Evolutionary conservation across 35 echinoderm and acorn worm species (phyloP).

Genomic region (Chiridota heheva): DNA sequence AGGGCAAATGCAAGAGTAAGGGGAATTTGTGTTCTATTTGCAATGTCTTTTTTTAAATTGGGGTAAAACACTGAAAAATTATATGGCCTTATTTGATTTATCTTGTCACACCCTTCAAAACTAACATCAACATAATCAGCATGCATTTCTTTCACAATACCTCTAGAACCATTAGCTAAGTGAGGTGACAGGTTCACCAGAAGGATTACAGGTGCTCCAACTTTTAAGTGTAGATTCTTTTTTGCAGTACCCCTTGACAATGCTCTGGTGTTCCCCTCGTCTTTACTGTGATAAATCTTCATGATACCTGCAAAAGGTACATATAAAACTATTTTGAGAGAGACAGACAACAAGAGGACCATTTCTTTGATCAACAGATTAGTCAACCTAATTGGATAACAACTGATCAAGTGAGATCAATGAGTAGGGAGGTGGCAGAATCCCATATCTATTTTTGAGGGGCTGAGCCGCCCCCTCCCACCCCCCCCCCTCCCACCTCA

Average conservation of each 20-base stretch:
- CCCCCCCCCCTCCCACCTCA: too few species aligned
- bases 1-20: slow-evolving; percentile 1
- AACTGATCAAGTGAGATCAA: too few species aligned
- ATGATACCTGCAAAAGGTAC: slow-evolving; percentile 2
- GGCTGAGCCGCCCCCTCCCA: too few species aligned
- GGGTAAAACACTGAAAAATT: neutral
- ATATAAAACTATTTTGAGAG: too few species aligned
- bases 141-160: neutral
- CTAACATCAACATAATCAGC: neutral
- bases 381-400: too few species aligned
- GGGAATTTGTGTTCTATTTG: neutral
- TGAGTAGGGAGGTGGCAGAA: too few species aligned
- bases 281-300: neutral
- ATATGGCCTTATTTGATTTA: neutral
- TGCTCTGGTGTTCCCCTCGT: neutral
- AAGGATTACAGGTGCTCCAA: neutral
- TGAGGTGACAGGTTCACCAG: neutral
- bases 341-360: too few species aligned
- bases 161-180: neutral
- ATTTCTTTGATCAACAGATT: too few species aligned
- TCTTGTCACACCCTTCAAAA: neutral
- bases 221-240: slow-evolving; percentile 5
- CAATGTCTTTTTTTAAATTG: neutral
- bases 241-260: neutral
- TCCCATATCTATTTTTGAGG: too few species aligned